Conservation (phyloP, 1,140 invertebrate genomes). For the Sycophaga agraensis region DNA sequence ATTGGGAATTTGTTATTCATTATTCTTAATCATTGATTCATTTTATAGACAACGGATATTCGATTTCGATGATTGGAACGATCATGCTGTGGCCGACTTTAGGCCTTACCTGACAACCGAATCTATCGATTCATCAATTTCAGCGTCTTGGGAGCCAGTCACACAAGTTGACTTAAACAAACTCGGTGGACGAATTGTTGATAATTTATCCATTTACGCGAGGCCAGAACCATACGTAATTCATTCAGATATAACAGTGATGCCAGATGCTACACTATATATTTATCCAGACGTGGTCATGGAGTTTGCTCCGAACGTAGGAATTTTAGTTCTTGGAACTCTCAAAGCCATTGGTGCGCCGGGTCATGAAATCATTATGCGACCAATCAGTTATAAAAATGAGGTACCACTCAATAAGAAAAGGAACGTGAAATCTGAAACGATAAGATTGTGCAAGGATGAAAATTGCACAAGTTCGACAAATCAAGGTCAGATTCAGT, state of each 20-base stretch:
- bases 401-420: slow-evolving; percentile 25
- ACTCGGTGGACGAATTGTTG: slow-evolving; percentile 81
- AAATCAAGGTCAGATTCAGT: slow-evolving; percentile 62
- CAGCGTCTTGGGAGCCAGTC: slow-evolving; percentile 63
- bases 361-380: slow-evolving; percentile 81
- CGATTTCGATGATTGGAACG: slow-evolving; percentile 99
- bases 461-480: slow-evolving; percentile 66
- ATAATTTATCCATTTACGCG: slow-evolving; percentile 71
- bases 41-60: slow-evolving; percentile 75
- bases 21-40: neutral
- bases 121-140: slow-evolving; percentile 74
- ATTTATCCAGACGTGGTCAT: slow-evolving; percentile 89
- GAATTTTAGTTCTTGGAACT: slow-evolving; percentile 92
- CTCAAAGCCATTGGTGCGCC: slow-evolving; percentile 81
- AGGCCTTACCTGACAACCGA: slow-evolving; percentile 82
- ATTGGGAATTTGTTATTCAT: slow-evolving; percentile 16
- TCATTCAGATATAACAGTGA: slow-evolving; percentile 91
- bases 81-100: slow-evolving; percentile 89
- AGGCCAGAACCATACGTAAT: slow-evolving; percentile 78
- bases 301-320: slow-evolving; percentile 95
- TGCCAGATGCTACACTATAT: slow-evolving; percentile 85
- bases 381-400: slow-evolving; percentile 60
- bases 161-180: slow-evolving; percentile 65
- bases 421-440: slow-evolving; percentile 48
- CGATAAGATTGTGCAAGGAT: slow-evolving; percentile 74